Evolutionary conservation across 2,888 invertebrate species (phyloP).

Genomic region (Drosophila subquinaria): DNA sequence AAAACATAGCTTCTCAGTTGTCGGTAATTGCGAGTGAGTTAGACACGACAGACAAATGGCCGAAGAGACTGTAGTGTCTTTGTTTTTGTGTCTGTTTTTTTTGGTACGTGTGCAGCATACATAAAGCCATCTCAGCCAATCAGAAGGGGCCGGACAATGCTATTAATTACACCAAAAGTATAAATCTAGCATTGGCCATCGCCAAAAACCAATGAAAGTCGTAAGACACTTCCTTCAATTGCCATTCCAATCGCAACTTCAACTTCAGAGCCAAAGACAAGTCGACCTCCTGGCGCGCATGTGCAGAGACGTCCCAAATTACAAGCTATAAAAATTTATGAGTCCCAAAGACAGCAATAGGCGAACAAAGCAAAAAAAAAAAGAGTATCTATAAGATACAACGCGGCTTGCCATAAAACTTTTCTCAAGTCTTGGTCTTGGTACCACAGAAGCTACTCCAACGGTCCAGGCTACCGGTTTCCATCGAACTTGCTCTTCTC

Average conservation of each 20-base stretch:
- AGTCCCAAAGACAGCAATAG: constrained; percentile 61
- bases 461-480: constrained; percentile 57
- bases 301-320: constrained; percentile 71
- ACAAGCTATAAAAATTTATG: constrained; percentile 79
- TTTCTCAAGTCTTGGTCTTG: constrained; percentile 25
- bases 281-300: constrained; percentile 69
- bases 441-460: constrained; percentile 38
- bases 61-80: background rate
- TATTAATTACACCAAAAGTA: constrained; percentile 66
- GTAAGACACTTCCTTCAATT: constrained; percentile 39
- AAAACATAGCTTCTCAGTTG: constrained; percentile 26
- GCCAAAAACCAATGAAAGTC: constrained; percentile 49
- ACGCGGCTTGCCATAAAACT: constrained; percentile 47
- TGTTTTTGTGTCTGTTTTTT: background rate
- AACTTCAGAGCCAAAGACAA: constrained; percentile 26
- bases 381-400: constrained; percentile 52
- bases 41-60: constrained; percentile 13
- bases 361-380: constrained; percentile 32
- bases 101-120: constrained; percentile 14
- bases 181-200: constrained; percentile 56
- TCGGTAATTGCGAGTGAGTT: constrained; percentile 13
- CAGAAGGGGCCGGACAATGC: constrained; percentile 53
- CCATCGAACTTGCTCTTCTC: constrained; percentile 17
- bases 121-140: constrained; percentile 56
- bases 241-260: background rate